Conservation (phyloP, 2,113 vertebrate species). For the Podiceps cristatus region DNA sequence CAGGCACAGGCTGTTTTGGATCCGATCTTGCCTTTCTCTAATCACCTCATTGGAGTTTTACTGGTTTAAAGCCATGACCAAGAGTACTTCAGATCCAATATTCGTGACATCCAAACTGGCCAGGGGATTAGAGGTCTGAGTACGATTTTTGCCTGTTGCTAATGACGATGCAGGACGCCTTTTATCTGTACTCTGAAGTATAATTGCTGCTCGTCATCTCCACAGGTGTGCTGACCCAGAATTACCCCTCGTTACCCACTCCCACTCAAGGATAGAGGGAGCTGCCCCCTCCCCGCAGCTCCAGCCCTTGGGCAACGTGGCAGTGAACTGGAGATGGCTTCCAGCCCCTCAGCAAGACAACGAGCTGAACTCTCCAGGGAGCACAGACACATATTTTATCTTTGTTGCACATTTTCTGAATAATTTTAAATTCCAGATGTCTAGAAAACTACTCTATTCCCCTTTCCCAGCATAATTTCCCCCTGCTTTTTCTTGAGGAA, state of each 20-base stretch:
- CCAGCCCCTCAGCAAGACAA: neutral
- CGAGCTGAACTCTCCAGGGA: constrained; percentile 52
- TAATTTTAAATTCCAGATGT: constrained; percentile 58
- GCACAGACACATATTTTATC: neutral
- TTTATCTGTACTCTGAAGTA: neutral
- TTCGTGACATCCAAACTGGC: no score
- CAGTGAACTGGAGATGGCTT: constrained; percentile 6
- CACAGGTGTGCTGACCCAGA: neutral
- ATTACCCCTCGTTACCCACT: neutral
- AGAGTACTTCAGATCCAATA: neutral
- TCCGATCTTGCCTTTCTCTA: neutral
- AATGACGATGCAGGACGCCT: neutral
- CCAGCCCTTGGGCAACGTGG: constrained; percentile 19
- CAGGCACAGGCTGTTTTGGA: neutral
- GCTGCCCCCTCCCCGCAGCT: neutral
- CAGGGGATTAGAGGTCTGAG: neutral
- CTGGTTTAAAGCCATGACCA: neutral
- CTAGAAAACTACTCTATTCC: constrained; percentile 57
- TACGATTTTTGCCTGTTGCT: fast-evolving
- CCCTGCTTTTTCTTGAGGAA: constrained; percentile 24
- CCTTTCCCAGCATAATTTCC: constrained; percentile 42
- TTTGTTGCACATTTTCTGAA: constrained; percentile 48
- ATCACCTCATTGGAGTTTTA: neutral
- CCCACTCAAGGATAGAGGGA: neutral
- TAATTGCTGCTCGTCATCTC: neutral